Evolutionary conservation across 2,888 invertebrate genomes (phyloP), one percentile per base, ranked within the genome.

Genomic region (Orthosia incerta): DNA sequence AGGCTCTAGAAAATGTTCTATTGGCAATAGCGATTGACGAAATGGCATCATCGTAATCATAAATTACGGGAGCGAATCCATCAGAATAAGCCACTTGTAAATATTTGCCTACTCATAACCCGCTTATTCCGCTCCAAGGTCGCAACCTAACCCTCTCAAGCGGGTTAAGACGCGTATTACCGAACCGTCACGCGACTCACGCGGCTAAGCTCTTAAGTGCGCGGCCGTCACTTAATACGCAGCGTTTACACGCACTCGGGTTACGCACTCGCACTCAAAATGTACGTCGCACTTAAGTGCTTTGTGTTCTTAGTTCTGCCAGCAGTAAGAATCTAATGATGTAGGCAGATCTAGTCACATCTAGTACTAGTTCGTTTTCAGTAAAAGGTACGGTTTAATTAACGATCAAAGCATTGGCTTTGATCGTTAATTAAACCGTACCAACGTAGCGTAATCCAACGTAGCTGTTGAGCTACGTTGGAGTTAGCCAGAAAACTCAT

Each of bases 131-230:
- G 13, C 0, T 45, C 65, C 39, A 11, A 20, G 55, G 4, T 51
- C 53, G 13, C 57, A 62, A 9, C 48, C 60, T 74, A 61, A 76
- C 26, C 50, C 51, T 53, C 61, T 46, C 39, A 16, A 39, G 67
- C 63, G 64, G 56, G 51, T 46, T 60, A 67, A 76, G 71, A 75
- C 64, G 76, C 79, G 83, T 85, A 89, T 90, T 89, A 87, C 80
- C 86, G 85, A 88, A 78, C 83, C 85, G 76, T 88, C 83, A 86
- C 84, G 81, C 69, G 57, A 59, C 73, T 88, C 83, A 86, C 84
- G 81, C 69, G 57, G 61, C 71, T 87, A 83, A 89, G 82, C 89
- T 82, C 78, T 79, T 89, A 87, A 89, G 88, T 88, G 86, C 74
- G 64, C 63, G 69, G 64, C 76, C 75, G 79, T 79, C 82, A 83